These are phyloP conservation scores for Sceloporus tristichus DNA, from an alignment of 2,113 vertebrate genomes.

Conservation along the genomic window DNA sequence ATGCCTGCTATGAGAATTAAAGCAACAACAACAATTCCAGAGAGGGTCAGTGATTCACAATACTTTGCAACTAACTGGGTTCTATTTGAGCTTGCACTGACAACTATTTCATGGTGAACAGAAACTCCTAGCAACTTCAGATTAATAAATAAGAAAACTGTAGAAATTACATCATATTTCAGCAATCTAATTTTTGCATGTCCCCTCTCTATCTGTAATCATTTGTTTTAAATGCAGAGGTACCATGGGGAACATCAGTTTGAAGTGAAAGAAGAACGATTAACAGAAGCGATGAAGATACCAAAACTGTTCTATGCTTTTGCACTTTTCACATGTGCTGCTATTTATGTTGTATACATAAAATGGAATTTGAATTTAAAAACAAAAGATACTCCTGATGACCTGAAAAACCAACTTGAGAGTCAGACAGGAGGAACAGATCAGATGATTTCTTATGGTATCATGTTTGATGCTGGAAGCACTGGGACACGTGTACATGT, in stretches of 20 bases:
- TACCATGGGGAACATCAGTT: not conserved
- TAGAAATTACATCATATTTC: not conserved
- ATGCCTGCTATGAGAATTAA: too few species aligned
- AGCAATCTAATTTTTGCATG: not conserved
- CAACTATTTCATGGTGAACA: not conserved
- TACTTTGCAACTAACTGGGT: not conserved
- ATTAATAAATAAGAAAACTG: not conserved
- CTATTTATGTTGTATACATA: slow-evolving; percentile 85
- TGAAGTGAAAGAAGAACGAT: slow-evolving; percentile 55
- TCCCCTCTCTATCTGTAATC: not conserved
- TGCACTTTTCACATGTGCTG: slow-evolving; percentile 80
- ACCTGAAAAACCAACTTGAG: slow-evolving; percentile 47
- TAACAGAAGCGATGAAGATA: slow-evolving; percentile 85
- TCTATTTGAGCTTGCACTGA: not conserved
- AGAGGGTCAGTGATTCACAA: not conserved
- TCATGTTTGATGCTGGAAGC: slow-evolving; percentile 97
- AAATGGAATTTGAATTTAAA: slow-evolving; percentile 81
- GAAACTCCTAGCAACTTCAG: not conserved
- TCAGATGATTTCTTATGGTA: slow-evolving; percentile 82
- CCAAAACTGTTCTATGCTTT: slow-evolving; percentile 82
- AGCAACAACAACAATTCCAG: too few species aligned
- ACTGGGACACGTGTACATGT: slow-evolving; percentile 93
- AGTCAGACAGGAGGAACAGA: slow-evolving; percentile 15
- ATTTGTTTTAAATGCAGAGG: slow-evolving; percentile 43
- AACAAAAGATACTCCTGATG: slow-evolving; percentile 48